phyloP scores from a whole-genome alignment of 2,888 invertebrate genomes.

The Celastrina argiolus region DNA sequence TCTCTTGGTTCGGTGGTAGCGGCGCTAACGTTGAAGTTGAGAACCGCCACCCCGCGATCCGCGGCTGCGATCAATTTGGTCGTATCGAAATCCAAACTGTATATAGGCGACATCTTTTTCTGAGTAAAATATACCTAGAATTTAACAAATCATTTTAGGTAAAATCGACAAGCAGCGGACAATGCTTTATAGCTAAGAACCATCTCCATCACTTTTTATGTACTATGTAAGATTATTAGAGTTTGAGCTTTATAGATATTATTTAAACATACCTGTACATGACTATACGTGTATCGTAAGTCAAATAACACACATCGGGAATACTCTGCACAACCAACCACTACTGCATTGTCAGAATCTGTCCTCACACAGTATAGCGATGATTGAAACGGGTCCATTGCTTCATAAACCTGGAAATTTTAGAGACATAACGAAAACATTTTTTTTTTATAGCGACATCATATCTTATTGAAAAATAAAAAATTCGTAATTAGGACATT shows the following conservation, averaged over 20 bases:
- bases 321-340: conserved; percentile 59
- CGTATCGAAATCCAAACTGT: conserved; percentile 61
- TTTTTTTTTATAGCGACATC: too few relatives aligned
- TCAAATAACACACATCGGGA: conserved; percentile 66
- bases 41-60: conserved; percentile 52
- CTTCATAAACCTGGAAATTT: conserved; percentile 49
- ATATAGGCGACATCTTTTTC: conserved; percentile 58
- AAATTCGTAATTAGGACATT: too few relatives aligned
- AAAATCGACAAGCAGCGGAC: too few relatives aligned
- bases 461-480: too few relatives aligned
- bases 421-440: background rate
- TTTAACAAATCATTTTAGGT: conserved; percentile 4
- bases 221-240: background rate
- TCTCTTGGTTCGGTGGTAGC: conserved; percentile 40
- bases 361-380: conserved; percentile 61
- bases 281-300: conserved; percentile 40
- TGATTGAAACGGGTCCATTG: conserved; percentile 58
- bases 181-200: conserved; percentile 9
- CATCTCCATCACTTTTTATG: too few relatives aligned
- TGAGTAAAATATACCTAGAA: conserved; percentile 70
- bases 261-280: conserved; percentile 53
- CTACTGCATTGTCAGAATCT: conserved; percentile 50
- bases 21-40: conserved; percentile 52
- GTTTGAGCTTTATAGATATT: background rate
- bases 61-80: conserved; percentile 58